phyloP scores from a whole-genome alignment of 2,888 invertebrate genomes.

The Drosophila stalkeri region DNA sequence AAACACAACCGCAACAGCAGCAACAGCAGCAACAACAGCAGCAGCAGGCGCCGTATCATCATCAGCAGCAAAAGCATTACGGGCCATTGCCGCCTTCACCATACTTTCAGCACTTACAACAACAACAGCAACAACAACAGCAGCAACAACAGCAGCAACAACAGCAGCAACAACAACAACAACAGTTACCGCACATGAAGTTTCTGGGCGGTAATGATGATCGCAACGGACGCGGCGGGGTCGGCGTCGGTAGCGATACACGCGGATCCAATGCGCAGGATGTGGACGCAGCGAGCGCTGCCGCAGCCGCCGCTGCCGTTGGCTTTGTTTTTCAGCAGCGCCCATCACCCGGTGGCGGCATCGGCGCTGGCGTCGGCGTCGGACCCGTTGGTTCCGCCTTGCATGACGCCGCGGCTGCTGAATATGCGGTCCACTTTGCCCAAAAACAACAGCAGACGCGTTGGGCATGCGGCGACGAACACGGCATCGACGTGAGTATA shows the following conservation, averaged over 20 bases:
- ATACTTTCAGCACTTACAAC: constrained; percentile 63
- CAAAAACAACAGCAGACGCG: constrained; percentile 89
- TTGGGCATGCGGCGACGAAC: constrained; percentile 96
- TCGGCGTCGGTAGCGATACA: constrained; percentile 46
- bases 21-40: constrained; percentile 56
- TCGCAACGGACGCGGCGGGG: constrained; percentile 86
- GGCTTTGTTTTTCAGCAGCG: constrained; percentile 91
- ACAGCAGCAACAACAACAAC: constrained; percentile 63
- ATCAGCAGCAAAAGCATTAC: constrained; percentile 48
- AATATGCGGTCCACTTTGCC: constrained; percentile 89
- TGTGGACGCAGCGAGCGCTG: constrained; percentile 88
- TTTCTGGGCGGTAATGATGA: constrained; percentile 91
- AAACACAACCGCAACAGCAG: constrained; percentile 59
- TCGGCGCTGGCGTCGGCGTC: constrained; percentile 58
- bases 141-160: constrained; percentile 65
- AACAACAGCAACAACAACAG: constrained; percentile 63
- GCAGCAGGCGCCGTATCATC: constrained; percentile 46
- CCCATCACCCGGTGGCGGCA: constrained; percentile 71
- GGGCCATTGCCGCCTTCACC: constrained; percentile 50
- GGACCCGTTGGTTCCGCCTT: constrained; percentile 71
- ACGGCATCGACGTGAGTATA: constrained; percentile 92
- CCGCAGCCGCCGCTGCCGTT: constrained; percentile 89
- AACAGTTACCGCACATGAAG: constrained; percentile 88
- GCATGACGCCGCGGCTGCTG: constrained; percentile 88
- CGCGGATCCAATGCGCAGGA: constrained; percentile 88